These are phyloP conservation scores for Sphinx pinastri DNA, from an alignment of 2,888 invertebrate species.

Conservation along the genomic window DNA sequence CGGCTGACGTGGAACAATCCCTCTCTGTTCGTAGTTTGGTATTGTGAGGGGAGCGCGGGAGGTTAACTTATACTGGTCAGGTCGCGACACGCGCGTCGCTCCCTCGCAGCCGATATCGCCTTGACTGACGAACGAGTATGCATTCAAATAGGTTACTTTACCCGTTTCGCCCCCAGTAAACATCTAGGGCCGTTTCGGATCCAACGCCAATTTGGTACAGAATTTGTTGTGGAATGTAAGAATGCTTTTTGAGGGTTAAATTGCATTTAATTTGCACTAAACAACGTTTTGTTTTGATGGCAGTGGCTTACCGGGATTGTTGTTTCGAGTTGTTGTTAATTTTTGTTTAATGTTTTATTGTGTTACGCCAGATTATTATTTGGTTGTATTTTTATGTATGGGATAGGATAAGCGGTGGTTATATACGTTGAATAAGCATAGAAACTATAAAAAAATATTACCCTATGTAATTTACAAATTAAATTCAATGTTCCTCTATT, in stretches of 20 bases:
- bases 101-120: conserved; percentile 82
- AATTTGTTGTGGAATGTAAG: conserved; percentile 81
- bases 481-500: background rate
- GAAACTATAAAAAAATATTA: background rate
- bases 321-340: conserved; percentile 51
- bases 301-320: conserved; percentile 8
- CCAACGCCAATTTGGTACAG: conserved; percentile 78
- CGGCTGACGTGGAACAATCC: conserved; percentile 39
- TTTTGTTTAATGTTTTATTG: conserved; percentile 35
- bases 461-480: no score
- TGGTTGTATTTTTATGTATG: background rate
- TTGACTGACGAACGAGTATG: conserved; percentile 90
- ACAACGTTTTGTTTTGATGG: conserved; percentile 71
- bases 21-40: conserved; percentile 26
- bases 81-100: conserved; percentile 67
- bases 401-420: background rate
- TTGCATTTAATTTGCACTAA: conserved; percentile 83
- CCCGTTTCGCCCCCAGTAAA: conserved; percentile 71
- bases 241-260: conserved; percentile 80
- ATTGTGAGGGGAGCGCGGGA: conserved; percentile 44
- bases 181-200: conserved; percentile 67
- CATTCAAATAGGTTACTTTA: conserved; percentile 90
- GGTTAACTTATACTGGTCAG: conserved; percentile 52
- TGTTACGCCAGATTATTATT: conserved; percentile 31
- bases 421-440: no score